Evolutionary conservation across 2,888 invertebrate species (phyloP), one percentile per base, ranked within the genome.

Genomic region (Ceriagrion tenellum): DNA sequence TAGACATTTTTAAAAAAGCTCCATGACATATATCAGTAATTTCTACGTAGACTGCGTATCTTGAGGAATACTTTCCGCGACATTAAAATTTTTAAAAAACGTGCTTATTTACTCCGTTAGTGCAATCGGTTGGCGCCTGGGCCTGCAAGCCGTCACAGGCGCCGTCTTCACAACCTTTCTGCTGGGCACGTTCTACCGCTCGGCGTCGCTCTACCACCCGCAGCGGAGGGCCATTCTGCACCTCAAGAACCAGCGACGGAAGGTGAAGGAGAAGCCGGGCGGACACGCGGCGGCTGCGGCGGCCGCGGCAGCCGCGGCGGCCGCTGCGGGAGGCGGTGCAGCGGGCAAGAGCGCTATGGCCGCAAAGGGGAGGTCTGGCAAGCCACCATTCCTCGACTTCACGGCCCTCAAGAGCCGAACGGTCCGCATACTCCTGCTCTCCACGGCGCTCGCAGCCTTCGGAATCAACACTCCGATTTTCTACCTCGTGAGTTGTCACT

Each of bases 381-480:
- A 98, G 96, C 98, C 98, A 88, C 98, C 99, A 0, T 99, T 99
- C 97, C 98, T 99, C 96, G 99, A 99, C 97, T 98, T 98, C 96
- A 98, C 98, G 95, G 98, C 99, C 16, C 97, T 99, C 95, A 98
- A 98, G 96, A 99, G 99, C 96, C 98, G 98, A 97, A 98, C 99
- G 59, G 98, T 99, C 81, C 98, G 98, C 96, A 98, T 99, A 96
- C 97, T 99, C 95, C 97, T 99, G 95, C 97, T 98, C 96, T 98
- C 98, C 12, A 98, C 98, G 1, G 98, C 98, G 18, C 98, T 99
- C 95, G 97, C 98, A 95, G 98, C 98, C 13, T 98, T 99, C 96
- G 99, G 99, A 35, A 98, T 99, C 96, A 98, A 98, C 96, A 98
- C 98, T 0, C 99, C 99, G 0, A 98, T 99, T 96, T 98, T 99